These are phyloP conservation scores for Lepidothrix coronata DNA, from an alignment of 2,113 vertebrate species.

Conservation along the genomic window DNA sequence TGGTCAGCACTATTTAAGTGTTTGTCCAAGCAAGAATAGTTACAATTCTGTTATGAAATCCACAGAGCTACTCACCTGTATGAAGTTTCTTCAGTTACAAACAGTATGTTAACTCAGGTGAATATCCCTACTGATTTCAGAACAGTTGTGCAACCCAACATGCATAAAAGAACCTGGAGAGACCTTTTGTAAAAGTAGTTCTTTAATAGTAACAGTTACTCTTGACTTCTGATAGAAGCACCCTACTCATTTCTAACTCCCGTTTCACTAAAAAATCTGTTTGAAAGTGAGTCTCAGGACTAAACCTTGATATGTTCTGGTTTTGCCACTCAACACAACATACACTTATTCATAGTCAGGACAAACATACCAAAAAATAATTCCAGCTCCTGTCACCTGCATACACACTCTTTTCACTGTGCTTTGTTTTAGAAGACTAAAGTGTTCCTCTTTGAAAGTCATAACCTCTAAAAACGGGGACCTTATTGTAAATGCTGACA, in stretches of 20 bases:
- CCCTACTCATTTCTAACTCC: background rate
- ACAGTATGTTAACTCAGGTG: fast-evolving
- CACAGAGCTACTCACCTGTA: background rate
- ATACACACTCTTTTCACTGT: background rate
- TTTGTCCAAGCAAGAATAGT: background rate
- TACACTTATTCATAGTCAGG: background rate
- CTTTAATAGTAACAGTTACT: background rate
- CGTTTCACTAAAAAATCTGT: background rate
- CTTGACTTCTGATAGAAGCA: background rate
- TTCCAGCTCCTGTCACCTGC: background rate
- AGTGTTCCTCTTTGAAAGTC: conserved; percentile 30
- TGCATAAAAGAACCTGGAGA: background rate
- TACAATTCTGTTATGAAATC: background rate
- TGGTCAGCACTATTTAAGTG: background rate
- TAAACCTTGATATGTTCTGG: background rate
- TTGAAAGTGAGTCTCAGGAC: background rate
- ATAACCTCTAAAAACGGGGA: conserved; percentile 41
- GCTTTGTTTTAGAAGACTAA: conserved; percentile 23
- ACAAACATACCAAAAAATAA: background rate
- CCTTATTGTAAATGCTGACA: conserved; percentile 65
- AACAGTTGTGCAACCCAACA: background rate
- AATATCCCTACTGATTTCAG: background rate
- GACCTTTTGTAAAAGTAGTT: background rate
- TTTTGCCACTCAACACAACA: background rate
- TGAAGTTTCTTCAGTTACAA: background rate